phyloP scores from a whole-genome alignment of 2,113 vertebrate species.

The Callorhinus ursinus region DNA sequence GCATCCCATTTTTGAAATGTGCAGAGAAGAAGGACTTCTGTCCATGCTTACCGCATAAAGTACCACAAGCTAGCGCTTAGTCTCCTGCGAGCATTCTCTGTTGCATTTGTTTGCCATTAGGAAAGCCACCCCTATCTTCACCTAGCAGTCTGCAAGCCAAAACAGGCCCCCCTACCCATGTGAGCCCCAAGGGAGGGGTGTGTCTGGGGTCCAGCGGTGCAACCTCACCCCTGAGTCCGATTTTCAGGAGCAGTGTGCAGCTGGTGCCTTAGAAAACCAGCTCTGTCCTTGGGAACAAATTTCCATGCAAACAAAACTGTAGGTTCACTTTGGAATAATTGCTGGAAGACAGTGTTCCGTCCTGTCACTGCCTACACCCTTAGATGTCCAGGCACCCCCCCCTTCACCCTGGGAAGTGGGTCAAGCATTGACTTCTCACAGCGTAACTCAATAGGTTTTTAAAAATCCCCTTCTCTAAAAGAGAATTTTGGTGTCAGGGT shows the following conservation, averaged over 20 bases:
- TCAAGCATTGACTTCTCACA: not conserved
- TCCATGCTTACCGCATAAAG: not conserved
- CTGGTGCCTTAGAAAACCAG: not conserved
- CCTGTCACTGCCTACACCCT: not conserved
- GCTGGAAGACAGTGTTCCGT: not conserved
- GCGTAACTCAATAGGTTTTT: not conserved
- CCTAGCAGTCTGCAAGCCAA: not conserved
- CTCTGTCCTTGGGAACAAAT: not conserved
- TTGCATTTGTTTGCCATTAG: not conserved
- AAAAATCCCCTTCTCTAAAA: not conserved
- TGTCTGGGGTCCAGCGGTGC: too few relatives aligned
- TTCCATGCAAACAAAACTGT: not conserved
- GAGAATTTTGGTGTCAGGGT: not conserved
- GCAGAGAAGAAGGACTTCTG: not conserved
- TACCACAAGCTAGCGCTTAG: not conserved
- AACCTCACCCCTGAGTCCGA: not conserved
- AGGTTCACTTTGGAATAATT: not conserved
- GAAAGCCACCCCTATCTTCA: not conserved
- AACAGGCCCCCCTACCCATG: rapidly evolving
- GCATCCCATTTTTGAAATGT: not conserved
- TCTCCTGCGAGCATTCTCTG: not conserved
- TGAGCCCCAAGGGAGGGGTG: rapidly evolving
- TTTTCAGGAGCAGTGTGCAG: not conserved
- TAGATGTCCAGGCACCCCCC: rapidly evolving
- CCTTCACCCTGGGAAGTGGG: not conserved